phyloP scores from a whole-genome alignment of 2,888 invertebrate genomes.

The Drosophila vallismaia region DNA sequence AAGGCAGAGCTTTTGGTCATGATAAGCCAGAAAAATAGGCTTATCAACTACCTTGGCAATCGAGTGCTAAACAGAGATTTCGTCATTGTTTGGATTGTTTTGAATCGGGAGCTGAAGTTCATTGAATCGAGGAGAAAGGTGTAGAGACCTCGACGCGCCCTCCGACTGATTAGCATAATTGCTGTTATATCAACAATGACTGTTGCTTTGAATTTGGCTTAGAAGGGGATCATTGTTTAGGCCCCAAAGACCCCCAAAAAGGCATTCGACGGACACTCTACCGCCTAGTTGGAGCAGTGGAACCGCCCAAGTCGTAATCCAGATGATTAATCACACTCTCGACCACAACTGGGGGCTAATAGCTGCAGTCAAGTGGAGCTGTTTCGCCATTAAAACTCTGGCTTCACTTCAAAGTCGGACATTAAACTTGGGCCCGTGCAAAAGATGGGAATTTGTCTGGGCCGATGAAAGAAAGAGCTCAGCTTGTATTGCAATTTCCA shows the following conservation, averaged over 20 bases:
- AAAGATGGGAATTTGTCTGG: constrained; percentile 63
- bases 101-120: constrained; percentile 19
- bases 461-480: constrained; percentile 32
- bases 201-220: constrained; percentile 25
- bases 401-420: constrained; percentile 57
- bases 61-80: constrained; percentile 25
- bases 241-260: constrained; percentile 4
- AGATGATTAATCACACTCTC: constrained; percentile 36
- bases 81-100: constrained; percentile 20
- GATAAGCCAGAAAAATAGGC: constrained; percentile 12
- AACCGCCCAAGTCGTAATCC: constrained; percentile 33
- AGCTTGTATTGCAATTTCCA: constrained; percentile 56
- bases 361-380: constrained; percentile 46
- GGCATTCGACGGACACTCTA: not conserved
- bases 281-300: constrained; percentile 18
- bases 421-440: constrained; percentile 67
- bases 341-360: constrained; percentile 42
- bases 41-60: constrained; percentile 18
- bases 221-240: constrained; percentile 39
- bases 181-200: constrained; percentile 57
- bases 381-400: constrained; percentile 26
- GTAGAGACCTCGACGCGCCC: constrained; percentile 53
- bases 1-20: constrained; percentile 17
- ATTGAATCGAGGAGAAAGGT: constrained; percentile 63
- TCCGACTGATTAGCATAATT: constrained; percentile 70